Percentiles rank a stretch among this genome's conserved stretches.
Conservation (phyloP, 2,113 vertebrate genomes). For the Mesoclemmys tuberculata region DNA sequence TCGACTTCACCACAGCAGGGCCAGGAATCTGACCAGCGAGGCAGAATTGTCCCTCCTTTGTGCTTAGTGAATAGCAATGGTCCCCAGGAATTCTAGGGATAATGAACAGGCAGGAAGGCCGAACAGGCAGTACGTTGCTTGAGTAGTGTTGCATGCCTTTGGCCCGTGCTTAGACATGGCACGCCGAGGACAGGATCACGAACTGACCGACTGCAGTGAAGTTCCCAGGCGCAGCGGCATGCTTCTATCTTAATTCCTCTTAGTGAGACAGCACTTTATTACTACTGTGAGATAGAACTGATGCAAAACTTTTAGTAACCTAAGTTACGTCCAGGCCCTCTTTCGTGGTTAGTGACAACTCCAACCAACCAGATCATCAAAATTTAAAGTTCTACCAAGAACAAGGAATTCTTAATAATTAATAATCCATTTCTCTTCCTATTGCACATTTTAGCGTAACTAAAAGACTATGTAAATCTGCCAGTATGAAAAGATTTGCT, state of each 20-base stretch:
- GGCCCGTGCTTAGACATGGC: constrained; percentile 31
- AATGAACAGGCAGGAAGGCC: constrained; percentile 36
- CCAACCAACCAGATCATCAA: constrained; percentile 48
- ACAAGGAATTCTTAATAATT: constrained; percentile 34
- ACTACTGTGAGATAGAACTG: constrained; percentile 33
- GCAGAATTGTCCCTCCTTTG: background rate
- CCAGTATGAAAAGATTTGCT: background rate
- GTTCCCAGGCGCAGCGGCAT: background rate
- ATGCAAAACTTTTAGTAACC: constrained; percentile 26
- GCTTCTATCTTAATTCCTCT: background rate
- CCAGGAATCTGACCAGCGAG: background rate
- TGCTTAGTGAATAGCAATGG: constrained; percentile 3
- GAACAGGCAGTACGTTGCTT: constrained; percentile 3
- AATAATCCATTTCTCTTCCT: constrained; percentile 40
- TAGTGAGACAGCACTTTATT: background rate
- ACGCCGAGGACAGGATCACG: constrained; percentile 42
- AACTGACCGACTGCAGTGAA: constrained; percentile 23
- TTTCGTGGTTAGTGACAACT: constrained; percentile 38
- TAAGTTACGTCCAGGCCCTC: constrained; percentile 13
- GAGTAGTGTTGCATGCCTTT: constrained; percentile 21
- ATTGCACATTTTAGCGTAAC: background rate
- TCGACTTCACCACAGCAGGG: background rate
- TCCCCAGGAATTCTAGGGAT: background rate
- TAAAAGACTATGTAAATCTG: constrained; percentile 18
- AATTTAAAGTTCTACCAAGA: constrained; percentile 38